phyloP scores from a whole-genome alignment of 2,888 invertebrate genomes.

The Chalcosyrphus nemorum region DNA sequence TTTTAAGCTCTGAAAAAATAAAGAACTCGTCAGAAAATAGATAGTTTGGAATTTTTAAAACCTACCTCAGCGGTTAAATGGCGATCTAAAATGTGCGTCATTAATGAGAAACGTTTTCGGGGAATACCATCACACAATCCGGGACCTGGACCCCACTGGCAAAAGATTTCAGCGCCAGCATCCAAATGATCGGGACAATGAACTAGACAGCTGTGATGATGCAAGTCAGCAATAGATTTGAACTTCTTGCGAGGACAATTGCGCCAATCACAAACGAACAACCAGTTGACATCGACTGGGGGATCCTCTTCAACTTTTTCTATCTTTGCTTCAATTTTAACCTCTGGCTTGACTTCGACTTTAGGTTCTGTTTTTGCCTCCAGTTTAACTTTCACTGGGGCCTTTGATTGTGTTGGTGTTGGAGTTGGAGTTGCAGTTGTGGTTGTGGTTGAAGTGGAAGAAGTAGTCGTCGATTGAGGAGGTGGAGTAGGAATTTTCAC shows the following conservation, averaged over 20 bases:
- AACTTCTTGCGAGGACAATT: slow-evolving; percentile 92
- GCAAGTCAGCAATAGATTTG: slow-evolving; percentile 89
- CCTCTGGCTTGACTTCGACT: slow-evolving; percentile 46
- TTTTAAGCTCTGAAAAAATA: slow-evolving; percentile 75
- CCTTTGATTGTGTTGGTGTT: slow-evolving; percentile 23
- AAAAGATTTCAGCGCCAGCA: slow-evolving; percentile 89
- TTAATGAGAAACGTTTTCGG: slow-evolving; percentile 94
- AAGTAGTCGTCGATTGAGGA: slow-evolving; percentile 14
- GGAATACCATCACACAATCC: slow-evolving; percentile 93
- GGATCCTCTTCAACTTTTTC: slow-evolving; percentile 74
- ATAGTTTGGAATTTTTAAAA: not conserved
- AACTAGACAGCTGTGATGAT: slow-evolving; percentile 91
- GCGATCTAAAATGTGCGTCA: slow-evolving; percentile 98
- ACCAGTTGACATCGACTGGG: slow-evolving; percentile 80
- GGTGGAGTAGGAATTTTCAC: slow-evolving; percentile 32
- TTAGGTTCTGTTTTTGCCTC: slow-evolving; percentile 40
- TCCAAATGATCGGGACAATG: slow-evolving; percentile 89
- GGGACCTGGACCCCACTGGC: slow-evolving; percentile 89
- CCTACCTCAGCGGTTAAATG: slow-evolving; percentile 93
- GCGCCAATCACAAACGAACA: slow-evolving; percentile 95
- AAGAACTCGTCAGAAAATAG: not conserved
- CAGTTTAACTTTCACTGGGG: slow-evolving; percentile 22
- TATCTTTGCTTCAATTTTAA: slow-evolving; percentile 27
- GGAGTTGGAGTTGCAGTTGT: slow-evolving; percentile 32
- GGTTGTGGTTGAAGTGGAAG: slow-evolving; percentile 20